phyloP scores from a whole-genome alignment of 2,888 invertebrate species.

The Latrodectus elegans region DNA sequence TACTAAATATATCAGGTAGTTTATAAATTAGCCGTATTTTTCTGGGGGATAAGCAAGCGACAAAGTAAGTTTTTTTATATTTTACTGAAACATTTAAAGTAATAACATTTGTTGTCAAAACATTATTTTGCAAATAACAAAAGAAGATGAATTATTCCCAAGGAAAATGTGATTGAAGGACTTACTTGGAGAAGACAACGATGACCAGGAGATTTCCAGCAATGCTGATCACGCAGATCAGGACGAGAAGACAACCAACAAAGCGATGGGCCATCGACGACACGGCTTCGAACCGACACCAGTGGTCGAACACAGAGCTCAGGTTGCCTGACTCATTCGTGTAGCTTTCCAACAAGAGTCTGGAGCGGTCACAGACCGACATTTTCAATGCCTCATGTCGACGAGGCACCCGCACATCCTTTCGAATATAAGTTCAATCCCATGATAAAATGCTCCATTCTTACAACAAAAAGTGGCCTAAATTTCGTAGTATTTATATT shows the following conservation, averaged over 20 bases:
- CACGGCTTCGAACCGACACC: slow-evolving; percentile 28
- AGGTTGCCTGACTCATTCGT: not conserved
- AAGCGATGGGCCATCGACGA: slow-evolving; percentile 5
- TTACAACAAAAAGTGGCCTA: too few species aligned
- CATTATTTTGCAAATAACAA: too few species aligned
- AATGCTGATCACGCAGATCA: slow-evolving; percentile 36
- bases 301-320: slow-evolving; percentile 39
- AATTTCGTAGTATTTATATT: too few species aligned
- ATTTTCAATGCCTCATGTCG: not conserved
- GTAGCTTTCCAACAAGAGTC: slow-evolving; percentile 27
- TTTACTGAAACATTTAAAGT: too few species aligned
- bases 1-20: too few species aligned
- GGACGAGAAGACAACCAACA: slow-evolving; percentile 21
- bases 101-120: too few species aligned
- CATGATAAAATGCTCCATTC: too few species aligned
- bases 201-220: slow-evolving; percentile 46
- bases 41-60: too few species aligned
- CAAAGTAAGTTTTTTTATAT: too few species aligned
- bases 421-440: too few species aligned
- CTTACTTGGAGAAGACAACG: slow-evolving; percentile 47
- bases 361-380: slow-evolving; percentile 41
- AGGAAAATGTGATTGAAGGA: not conserved
- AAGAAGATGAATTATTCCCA: not conserved
- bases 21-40: too few species aligned
- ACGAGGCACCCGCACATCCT: too few species aligned